Evolutionary conservation across 2,888 invertebrate genomes (phyloP).

Genomic region (Cacoxenus indagator): DNA sequence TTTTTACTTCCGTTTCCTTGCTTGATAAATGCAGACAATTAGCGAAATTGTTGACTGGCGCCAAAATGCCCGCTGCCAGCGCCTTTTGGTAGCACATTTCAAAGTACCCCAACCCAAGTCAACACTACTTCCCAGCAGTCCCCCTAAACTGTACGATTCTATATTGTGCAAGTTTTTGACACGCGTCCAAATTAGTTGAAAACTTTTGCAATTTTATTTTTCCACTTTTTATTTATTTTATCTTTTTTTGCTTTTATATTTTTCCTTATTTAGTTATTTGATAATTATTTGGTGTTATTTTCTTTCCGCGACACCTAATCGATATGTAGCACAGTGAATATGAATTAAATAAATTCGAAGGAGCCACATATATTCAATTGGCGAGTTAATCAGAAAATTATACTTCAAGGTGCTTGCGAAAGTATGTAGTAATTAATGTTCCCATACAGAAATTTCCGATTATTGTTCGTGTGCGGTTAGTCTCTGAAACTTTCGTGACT

Average conservation of each 20-base stretch:
- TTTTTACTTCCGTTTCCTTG: conserved; percentile 29
- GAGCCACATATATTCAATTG: no score
- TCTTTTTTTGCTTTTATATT: not conserved
- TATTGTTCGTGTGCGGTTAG: no score
- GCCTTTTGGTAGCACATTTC: not conserved
- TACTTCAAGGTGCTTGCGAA: no score
- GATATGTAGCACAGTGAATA: no score
- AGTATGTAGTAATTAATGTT: no score
- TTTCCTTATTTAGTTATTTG: not conserved
- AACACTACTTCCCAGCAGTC: not conserved
- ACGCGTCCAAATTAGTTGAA: conserved; percentile 40
- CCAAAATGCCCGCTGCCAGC: conserved; percentile 35
- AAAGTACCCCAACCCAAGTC: no score
- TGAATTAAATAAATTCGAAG: no score
- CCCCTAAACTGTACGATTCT: not conserved
- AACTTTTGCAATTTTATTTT: not conserved
- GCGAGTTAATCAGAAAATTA: no score
- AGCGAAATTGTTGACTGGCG: conserved; percentile 57
- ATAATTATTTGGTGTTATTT: not conserved
- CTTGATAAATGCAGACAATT: conserved; percentile 62
- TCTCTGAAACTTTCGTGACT: no score
- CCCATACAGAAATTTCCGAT: no score
- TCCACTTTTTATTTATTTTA: not conserved
- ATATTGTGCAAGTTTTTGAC: conserved; percentile 34
- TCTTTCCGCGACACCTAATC: not conserved